Evolutionary conservation across 2,888 invertebrate species (phyloP), one percentile per base, ranked within the genome.

Genomic region (Stenodera caucasica): DNA sequence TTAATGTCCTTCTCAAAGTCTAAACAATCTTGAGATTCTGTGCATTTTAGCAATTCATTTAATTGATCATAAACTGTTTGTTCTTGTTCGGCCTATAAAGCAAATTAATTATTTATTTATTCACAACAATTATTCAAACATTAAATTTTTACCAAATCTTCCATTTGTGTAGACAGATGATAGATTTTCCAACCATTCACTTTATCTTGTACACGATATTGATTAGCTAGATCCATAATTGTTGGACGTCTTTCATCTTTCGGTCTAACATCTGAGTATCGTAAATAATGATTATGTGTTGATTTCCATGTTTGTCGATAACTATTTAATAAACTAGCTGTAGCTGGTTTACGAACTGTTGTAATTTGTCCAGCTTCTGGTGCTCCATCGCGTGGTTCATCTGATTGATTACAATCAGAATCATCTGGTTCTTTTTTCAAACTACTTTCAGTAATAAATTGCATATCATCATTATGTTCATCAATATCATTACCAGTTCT

Each of bases 131-230:
- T 30, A 23, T 2, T 35, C 11, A 40, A 49, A 0, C 1, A 50
- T 45, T 37, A 57, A 40, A 29, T 45, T 45, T 9, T 78, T 82
- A 94, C 95, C 85, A 96, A 82, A 79, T 96, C 94, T 75, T 96
- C 94, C 89, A 97, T 91, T 83, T 96, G 96, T 49, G 94, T 90
- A 37, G 91, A 91, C 70, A 97, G 85, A 78, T 96, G 95, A 82
- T 92, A 90, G 62, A 97, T 86, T 82, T 96, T 97, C 97, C 97
- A 97, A 0, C 97, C 97, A 70, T 93, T 92, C 15, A 94, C 88
- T 81, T 92, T 94, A 74, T 93, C 90, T 67, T 91, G 82, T 55
- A 96, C 91, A 75, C 92, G 89, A 67, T 89, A 89, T 80, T 95
- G 95, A 80, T 91, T 91, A 30, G 96, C 94, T 72, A 97, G 84